Conservation (phyloP, 2,113 vertebrate species). For the Papio anubis region DNA sequence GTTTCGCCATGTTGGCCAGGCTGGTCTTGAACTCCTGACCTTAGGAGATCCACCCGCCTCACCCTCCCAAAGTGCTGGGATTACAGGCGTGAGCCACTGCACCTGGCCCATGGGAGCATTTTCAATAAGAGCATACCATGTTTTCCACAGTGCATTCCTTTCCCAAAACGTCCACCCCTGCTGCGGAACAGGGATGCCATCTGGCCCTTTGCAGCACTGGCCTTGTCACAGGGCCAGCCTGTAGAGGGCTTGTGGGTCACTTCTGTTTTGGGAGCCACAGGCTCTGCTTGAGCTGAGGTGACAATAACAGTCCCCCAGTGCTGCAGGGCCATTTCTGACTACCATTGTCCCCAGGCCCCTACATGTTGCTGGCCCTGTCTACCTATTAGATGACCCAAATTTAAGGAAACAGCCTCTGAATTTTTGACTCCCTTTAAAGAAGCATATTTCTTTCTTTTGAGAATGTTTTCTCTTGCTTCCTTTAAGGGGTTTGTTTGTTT, state of each 20-base stretch:
- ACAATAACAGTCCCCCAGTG: too few species aligned
- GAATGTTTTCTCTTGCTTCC: neutral
- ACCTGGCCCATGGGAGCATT: neutral
- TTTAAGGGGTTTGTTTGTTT: neutral
- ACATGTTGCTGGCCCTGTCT: accelerated
- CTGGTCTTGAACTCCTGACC: too few species aligned
- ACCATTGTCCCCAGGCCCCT: neutral
- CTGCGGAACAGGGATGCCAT: accelerated
- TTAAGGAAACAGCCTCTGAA: neutral
- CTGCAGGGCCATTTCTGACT: neutral
- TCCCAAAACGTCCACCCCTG: too few species aligned
- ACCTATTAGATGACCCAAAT: neutral
- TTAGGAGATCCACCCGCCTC: too few species aligned
- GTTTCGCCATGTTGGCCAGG: too few species aligned
- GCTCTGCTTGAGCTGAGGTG: neutral
- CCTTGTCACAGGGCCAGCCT: neutral
- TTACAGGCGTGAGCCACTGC: too few species aligned
- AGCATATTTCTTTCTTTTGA: neutral
- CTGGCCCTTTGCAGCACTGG: neutral
- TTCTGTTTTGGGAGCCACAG: neutral
- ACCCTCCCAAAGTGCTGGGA: too few species aligned
- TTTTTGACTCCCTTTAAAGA: neutral
- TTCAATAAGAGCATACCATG: neutral
- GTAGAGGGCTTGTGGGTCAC: neutral
- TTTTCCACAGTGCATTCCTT: neutral